Evolutionary conservation across 2,113 vertebrate genomes (phyloP), one percentile per base, ranked within the genome.

Genomic region (Numida meleagris): DNA sequence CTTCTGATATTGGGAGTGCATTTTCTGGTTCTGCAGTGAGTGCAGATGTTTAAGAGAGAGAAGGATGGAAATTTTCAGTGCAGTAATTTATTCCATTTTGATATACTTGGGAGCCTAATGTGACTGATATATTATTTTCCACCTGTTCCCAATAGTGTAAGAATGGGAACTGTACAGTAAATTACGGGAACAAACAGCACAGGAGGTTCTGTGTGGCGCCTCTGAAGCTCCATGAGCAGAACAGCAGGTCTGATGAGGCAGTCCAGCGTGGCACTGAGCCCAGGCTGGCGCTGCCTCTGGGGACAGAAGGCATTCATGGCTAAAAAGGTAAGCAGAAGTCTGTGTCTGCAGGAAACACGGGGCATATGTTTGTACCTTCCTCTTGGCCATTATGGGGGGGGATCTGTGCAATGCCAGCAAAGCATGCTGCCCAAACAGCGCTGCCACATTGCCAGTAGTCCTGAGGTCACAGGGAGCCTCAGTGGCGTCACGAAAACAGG

Each of bases 251-350:
- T 53, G 10, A 53, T 5, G 15, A 53, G 51, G 51, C 16, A 42
- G 51, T 25, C 34, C 12, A 34, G 3, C 31, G 12, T 21, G 7
- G 21, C 0, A 0, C 9, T 50, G 71, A 36, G 11, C 29, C 71
- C 14, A 38, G n/a, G 17, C 14, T 68, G 21, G 29, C 82, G 34
- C 46, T 85, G 14, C 62, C 82, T 85, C 79, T 82, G 62, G 72
- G 63, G 62, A 33, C 4, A 33, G 15, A 16, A 85, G 10, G 42
- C 3, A 78, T n/a, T 81, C 27, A 24, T 18, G 17, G 17, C 48
- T 77, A n/a, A 77, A 84, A 87, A 50, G 18, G 57, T 15, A 71
- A 82, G 20, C 36, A 74, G 50, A 58, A 70, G 15, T 29, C 50
- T n/a, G 57, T 36, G 31, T 9, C 38, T 46, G 12, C 25, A 57